Base-by-base conservation (phyloP, 2,888 invertebrate species). In the Thalpophila matura region DNA sequence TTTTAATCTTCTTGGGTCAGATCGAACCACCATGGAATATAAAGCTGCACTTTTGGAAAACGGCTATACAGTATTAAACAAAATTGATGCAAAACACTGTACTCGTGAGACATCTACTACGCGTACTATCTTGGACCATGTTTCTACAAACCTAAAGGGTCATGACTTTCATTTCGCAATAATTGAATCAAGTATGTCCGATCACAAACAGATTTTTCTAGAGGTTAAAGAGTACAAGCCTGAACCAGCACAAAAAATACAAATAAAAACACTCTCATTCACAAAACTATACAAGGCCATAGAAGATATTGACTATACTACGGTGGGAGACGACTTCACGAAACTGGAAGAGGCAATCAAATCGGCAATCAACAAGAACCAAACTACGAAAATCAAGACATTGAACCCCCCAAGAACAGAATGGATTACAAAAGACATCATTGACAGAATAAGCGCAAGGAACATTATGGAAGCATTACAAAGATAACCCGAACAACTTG, bases 101-200 rank as follows among this genome's bases (percentile, higher is more conserved):
- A 60, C 60, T 26, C 33, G 42, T 5, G 47, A 60, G 37, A 54
- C 49, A n/a, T 14, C 47, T 1, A 35, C 35, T 1, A 42, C 49
- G 3, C 47, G 35, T 35, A 60, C 54, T 9, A 54, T 54, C 3
- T 10, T 60, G 14, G 54, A 60, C 10, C 60, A 60, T 37, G 42
- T 54, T n/a, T n/a, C n/a, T n/a, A n/a, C n/a, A n/a, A n/a, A n/a
- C n/a, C n/a, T n/a, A n/a, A n/a, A n/a, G n/a, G n/a, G n/a, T n/a
- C n/a, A n/a, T n/a, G n/a, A n/a, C n/a, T n/a, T n/a, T n/a, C n/a
- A n/a, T n/a, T n/a, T n/a, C n/a, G n/a, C n/a, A n/a, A n/a, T n/a
- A n/a, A n/a, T n/a, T 5, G 42, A 57, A 2, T 49, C 56, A 1
- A 2, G 38, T 3, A 35, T 55, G 37, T 45, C 45, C 1, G 54